Evolutionary conservation across 2,888 invertebrate species (phyloP).

Genomic region (Drosophila meridiana): DNA sequence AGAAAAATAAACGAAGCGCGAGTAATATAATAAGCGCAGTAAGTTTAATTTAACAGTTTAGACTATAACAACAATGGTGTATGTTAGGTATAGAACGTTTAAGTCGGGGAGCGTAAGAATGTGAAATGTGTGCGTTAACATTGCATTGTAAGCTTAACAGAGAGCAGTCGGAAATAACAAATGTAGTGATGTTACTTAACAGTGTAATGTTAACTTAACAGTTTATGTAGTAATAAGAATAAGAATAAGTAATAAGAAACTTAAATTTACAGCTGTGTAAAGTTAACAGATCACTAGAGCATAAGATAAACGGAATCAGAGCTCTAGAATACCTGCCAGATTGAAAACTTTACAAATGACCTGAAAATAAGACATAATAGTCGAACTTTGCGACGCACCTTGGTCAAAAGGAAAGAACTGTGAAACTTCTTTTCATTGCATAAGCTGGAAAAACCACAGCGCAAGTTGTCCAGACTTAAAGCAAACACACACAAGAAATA

Average conservation of each 20-base stretch:
- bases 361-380: conserved; percentile 8
- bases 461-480: conserved; percentile 31
- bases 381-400: background rate
- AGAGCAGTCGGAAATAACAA: background rate
- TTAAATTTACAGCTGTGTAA: background rate
- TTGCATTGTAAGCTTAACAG: background rate
- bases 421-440: conserved; percentile 33
- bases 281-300: background rate
- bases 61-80: background rate
- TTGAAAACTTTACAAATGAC: background rate
- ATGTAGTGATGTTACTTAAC: background rate
- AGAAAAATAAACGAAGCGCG: no score
- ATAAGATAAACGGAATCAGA: background rate
- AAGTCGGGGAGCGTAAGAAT: background rate
- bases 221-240: background rate
- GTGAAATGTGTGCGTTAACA: background rate
- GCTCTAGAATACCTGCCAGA: background rate
- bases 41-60: no score
- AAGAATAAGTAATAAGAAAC: no score
- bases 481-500: conserved; percentile 29
- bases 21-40: no score
- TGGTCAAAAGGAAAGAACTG: conserved; percentile 8
- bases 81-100: background rate
- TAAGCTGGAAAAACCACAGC: conserved; percentile 33
- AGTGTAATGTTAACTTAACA: background rate